Conservation (phyloP, 2,113 vertebrate genomes). For the Phaethornis superciliosus region DNA sequence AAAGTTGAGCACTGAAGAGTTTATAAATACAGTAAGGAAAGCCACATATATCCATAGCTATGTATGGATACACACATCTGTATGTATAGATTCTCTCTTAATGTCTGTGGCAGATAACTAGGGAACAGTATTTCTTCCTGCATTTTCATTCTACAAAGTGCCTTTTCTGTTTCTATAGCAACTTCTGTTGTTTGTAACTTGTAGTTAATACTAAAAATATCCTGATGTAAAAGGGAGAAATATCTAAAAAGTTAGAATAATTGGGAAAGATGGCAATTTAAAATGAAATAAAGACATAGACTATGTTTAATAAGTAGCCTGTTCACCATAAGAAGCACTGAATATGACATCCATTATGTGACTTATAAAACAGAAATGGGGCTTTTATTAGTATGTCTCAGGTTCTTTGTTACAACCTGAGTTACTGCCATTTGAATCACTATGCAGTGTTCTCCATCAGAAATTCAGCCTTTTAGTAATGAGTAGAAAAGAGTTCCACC, state of each 20-base stretch:
- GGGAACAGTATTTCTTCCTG: conserved; percentile 46
- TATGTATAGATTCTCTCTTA: conserved; percentile 28
- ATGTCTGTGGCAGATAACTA: conserved; percentile 44
- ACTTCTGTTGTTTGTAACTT: conserved; percentile 76
- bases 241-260: conserved; percentile 67
- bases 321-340: conserved; percentile 37
- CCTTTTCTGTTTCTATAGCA: conserved; percentile 77
- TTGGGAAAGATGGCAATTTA: conserved; percentile 28
- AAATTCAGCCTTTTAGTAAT: conserved; percentile 30
- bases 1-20: background rate
- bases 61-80: background rate
- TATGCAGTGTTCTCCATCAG: conserved; percentile 36
- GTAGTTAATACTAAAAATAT: conserved; percentile 67
- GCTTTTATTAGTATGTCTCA: conserved; percentile 44
- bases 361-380: conserved; percentile 51
- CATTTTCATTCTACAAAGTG: conserved; percentile 58
- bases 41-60: background rate
- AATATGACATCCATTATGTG: conserved; percentile 41
- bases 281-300: conserved; percentile 61
- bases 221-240: conserved; percentile 56
- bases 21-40: background rate
- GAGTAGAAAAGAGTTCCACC: background rate
- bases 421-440: conserved; percentile 44
- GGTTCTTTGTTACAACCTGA: conserved; percentile 31
- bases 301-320: conserved; percentile 38